phyloP scores from a whole-genome alignment of 2,888 invertebrate species.

The Dorcus hopei region DNA sequence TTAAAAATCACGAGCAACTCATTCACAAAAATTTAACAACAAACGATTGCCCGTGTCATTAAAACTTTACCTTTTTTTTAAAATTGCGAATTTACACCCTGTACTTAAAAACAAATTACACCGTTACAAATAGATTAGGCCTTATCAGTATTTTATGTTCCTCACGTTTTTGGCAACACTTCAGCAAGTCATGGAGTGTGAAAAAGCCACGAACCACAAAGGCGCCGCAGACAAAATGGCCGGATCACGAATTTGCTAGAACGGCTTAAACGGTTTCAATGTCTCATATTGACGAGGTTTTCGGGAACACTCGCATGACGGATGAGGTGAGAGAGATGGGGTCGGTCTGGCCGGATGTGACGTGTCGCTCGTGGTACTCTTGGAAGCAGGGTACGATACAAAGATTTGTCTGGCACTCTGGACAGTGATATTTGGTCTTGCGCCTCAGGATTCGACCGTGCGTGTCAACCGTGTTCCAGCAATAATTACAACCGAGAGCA shows the following conservation, averaged over 20 bases:
- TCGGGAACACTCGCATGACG: constrained; percentile 46
- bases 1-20: background rate
- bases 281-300: constrained; percentile 48
- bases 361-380: constrained; percentile 71
- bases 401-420: constrained; percentile 83
- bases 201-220: background rate
- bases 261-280: constrained; percentile 1
- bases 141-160: too few species aligned
- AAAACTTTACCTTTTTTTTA: too few species aligned
- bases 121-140: too few species aligned
- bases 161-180: too few species aligned
- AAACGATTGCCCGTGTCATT: too few species aligned
- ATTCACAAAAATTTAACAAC: too few species aligned
- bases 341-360: constrained; percentile 38
- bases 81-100: too few species aligned
- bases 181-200: too few species aligned
- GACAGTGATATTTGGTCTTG: constrained; percentile 88
- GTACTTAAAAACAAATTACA: too few species aligned
- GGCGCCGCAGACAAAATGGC: constrained; percentile 3
- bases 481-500: constrained; percentile 83
- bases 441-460: constrained; percentile 77
- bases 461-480: constrained; percentile 86
- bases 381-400: constrained; percentile 90
- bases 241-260: constrained; percentile 10
- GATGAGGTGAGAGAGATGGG: constrained; percentile 41